Conservation (phyloP, 1,140 invertebrate genomes). For the Pemphigus obesinymphae region DNA sequence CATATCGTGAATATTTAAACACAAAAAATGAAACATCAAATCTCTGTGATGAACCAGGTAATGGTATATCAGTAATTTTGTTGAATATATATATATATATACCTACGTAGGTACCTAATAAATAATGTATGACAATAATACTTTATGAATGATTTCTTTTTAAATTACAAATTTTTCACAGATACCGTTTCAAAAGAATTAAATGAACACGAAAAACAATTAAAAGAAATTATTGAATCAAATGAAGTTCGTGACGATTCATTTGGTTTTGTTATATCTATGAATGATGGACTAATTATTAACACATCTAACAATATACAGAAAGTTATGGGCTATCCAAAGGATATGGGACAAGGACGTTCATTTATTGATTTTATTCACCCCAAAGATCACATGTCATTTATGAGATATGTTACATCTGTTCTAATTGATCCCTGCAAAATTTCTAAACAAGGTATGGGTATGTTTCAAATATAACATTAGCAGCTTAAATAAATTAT, state of each 20-base stretch:
- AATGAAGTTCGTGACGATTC: constrained; percentile 50
- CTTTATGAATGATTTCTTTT: neutral
- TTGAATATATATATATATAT: neutral
- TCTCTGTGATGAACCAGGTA: neutral
- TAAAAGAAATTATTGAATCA: constrained; percentile 10
- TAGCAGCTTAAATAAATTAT: neutral
- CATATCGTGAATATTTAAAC: neutral
- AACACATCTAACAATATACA: constrained; percentile 68
- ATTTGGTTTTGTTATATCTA: constrained; percentile 75
- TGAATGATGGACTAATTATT: constrained; percentile 74
- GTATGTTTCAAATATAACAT: neutral
- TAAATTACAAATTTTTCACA: neutral
- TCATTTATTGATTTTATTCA: constrained; percentile 83
- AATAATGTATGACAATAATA: neutral
- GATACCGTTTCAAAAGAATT: constrained; percentile 13
- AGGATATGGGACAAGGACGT: constrained; percentile 77
- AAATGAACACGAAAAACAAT: neutral
- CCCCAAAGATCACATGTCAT: constrained; percentile 64
- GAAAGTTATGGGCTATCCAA: constrained; percentile 68
- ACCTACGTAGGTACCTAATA: too few species aligned
- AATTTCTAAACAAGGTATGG: constrained; percentile 1
- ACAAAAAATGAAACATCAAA: neutral
- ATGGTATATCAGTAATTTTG: neutral
- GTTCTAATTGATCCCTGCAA: constrained; percentile 45
- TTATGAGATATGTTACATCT: constrained; percentile 60